Base-by-base conservation (phyloP, 2,113 vertebrate species). In the Plotosus lineatus region DNA sequence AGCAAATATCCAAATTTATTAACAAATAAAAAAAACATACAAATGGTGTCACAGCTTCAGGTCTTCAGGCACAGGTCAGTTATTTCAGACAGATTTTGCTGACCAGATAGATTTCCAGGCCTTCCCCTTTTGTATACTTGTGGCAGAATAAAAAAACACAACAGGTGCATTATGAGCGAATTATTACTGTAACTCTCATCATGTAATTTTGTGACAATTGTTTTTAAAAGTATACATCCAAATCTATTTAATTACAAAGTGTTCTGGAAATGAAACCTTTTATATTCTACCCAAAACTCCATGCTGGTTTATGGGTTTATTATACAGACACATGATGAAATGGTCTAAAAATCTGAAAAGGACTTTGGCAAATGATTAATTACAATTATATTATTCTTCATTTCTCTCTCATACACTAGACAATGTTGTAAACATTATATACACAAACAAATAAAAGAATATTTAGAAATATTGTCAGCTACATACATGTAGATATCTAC, bases 401-500 rank as follows among this genome's bases (percentile, higher is more conserved):
- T 73, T 51, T 51, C 19, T 79, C 61, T 76, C 55, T 61, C 50
- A 77, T 77, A 69, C 81, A 53, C 36, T 56, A 51, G 42, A 78
- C 58, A 75, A 48, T 53, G 38, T 46, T 76, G 94, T 97, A 97
- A 97, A 97, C 96, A 97, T 95, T 95, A 95, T 95, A 95, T 94
- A 95, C 95, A 96, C 95, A 94, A 94, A 95, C 40, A 73, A 33
- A 72, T 73, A 73, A 73, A 92, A 92, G 95, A 95, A 93, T 90
- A 92, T 93, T 61, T 61, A 94, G 94, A 79, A 82, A 85, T 68
- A 48, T 69, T 95, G 93, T 93, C 93, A 92, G 94, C 95, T 95
- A 94, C 93, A 94, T 77, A 95, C 94, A 89, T 92, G 94, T 92
- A 92, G 90, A 93, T 96, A 98, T 98, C 95, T 97, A 98, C 96